Conservation (phyloP, 1,140 invertebrate genomes). For the Calephelis nemesis region DNA sequence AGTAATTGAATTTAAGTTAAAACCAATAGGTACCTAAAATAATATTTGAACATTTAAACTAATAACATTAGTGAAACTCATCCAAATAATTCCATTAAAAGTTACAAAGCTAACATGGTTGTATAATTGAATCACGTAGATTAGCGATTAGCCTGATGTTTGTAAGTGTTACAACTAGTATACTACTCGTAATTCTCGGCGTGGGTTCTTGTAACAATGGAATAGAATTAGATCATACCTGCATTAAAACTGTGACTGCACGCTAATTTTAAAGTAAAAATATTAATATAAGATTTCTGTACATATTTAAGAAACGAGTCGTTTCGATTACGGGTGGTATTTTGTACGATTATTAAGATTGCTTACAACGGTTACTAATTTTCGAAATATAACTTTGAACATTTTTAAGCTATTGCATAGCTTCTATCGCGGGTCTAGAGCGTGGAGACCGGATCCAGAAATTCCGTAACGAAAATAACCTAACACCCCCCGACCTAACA, state of each 20-base stretch:
- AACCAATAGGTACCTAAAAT: not conserved
- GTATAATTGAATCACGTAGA: conserved; percentile 15
- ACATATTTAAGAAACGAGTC: too few relatives aligned
- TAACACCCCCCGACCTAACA: too few relatives aligned
- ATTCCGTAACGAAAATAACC: too few relatives aligned
- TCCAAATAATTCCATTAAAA: conserved; percentile 3
- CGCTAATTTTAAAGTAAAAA: too few relatives aligned
- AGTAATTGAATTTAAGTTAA: not conserved
- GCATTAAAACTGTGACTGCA: not conserved
- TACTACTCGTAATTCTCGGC: not conserved
- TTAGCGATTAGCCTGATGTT: conserved; percentile 13
- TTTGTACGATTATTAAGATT: too few relatives aligned
- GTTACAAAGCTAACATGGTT: not conserved
- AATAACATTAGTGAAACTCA: not conserved
- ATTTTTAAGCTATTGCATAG: too few relatives aligned
- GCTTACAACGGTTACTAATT: too few relatives aligned
- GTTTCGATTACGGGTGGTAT: too few relatives aligned
- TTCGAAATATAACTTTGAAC: too few relatives aligned
- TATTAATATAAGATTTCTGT: too few relatives aligned
- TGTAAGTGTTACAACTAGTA: conserved; percentile 10
- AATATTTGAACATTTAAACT: not conserved
- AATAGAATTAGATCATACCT: conserved; percentile 14
- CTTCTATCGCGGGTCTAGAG: too few relatives aligned
- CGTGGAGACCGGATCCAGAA: too few relatives aligned
- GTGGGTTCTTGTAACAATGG: not conserved